Base-by-base conservation (phyloP, 2,888 invertebrate genomes). In the Synergus gifuensis region DNA sequence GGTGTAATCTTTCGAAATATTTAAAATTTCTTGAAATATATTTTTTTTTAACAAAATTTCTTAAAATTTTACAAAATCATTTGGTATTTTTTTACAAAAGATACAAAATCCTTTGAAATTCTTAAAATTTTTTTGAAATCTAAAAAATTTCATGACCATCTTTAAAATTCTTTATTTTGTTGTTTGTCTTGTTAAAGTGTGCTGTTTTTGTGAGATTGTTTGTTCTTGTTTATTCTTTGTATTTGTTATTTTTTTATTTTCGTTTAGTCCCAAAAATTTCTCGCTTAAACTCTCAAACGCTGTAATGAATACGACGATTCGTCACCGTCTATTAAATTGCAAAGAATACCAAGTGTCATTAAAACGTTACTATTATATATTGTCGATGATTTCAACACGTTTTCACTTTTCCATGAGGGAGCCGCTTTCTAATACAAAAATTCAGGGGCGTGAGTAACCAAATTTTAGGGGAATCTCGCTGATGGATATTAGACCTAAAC, bases 351-450 rank as follows among this genome's bases (percentile, higher is more conserved):
- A 22, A 46, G 67, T 46, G n/a, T n/a, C 46, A 67, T 67, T 67
- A 67, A 67, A 46, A 67, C 46, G 46, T 67, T 22, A 46, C 22
- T 63, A 36, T 46, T n/a, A n/a, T n/a, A n/a, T n/a, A 67, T 67
- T 67, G 67, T 67, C 46, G 46, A 67, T 67, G 67, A 67, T 67
- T 67, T 67, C 67, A 67, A 46, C 46, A 67, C 67, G 67, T 67
- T 67, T 67, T 46, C 22, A 67, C 67, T 67, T 67, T 67, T 67
- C 22, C 67, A 22, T 22, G 67, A 67, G 67, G 67, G 67, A 46
- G 44, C 18, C 12, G 67, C 14, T 44, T 67, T n/a, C 22, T 5
- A 22, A 67, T 28, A 46, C 46, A 22, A 67, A 67, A 67, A 4
- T 28, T 46, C 11, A 18, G 67, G 67, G 67, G 67, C 46, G 67